Conservation (phyloP, 2,888 invertebrate genomes). For the Phalangium opilio region DNA sequence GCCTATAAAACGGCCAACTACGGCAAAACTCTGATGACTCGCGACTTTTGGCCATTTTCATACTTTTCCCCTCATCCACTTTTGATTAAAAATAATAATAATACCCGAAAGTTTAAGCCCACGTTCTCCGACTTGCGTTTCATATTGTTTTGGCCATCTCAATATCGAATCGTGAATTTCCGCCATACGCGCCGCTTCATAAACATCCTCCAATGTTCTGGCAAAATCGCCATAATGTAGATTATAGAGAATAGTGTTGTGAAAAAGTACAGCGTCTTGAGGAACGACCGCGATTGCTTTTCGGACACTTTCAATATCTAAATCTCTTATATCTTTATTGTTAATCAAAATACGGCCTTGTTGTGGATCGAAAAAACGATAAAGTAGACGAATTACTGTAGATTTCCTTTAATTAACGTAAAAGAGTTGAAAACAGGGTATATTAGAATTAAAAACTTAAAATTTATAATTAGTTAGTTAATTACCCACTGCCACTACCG, state of each 20-base stretch:
- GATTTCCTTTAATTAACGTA: constrained; percentile 81
- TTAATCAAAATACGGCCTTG: constrained; percentile 65
- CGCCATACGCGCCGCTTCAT: constrained; percentile 74
- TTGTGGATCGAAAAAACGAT: constrained; percentile 85
- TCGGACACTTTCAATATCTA: constrained; percentile 68
- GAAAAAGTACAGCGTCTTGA: constrained; percentile 90
- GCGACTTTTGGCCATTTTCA: no score
- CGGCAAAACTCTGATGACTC: no score
- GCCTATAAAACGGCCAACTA: no score
- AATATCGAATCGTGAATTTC: constrained; percentile 78
- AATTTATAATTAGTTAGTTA: no score
- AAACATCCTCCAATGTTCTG: constrained; percentile 55
- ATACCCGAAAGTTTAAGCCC: constrained; percentile 69
- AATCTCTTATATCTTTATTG: constrained; percentile 61
- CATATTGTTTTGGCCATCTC: constrained; percentile 60
- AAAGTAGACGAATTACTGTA: constrained; percentile 80
- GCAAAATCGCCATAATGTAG: constrained; percentile 78
- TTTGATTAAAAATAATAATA: no score
- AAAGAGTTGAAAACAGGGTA: no score
- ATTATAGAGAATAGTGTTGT: constrained; percentile 84
- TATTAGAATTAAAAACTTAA: no score
- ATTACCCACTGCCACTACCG: constrained; percentile 85
- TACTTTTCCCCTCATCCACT: no score
- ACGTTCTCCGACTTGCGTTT: constrained; percentile 75
- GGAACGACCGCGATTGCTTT: constrained; percentile 82